Evolutionary conservation across 2,797 vertebrate genomes (phyloP).

Genomic region (Macropus fuliginosus): DNA sequence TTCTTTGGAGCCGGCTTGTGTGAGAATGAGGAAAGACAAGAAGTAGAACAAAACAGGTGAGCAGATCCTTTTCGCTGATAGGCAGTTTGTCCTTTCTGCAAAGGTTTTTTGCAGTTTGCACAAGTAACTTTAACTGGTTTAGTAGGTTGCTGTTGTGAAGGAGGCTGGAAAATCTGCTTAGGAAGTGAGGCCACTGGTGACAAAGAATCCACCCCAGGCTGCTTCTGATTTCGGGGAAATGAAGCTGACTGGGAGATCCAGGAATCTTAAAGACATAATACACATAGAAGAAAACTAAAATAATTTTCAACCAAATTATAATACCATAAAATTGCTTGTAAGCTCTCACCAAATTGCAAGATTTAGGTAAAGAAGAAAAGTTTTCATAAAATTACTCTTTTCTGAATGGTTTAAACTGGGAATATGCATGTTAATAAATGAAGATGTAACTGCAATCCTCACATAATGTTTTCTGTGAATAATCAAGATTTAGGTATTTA

Average conservation of each 20-base stretch:
- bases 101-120: conserved; percentile 99
- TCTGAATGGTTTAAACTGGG: background rate
- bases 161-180: conserved; percentile 94
- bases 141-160: conserved; percentile 90
- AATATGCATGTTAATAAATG: background rate
- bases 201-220: conserved; percentile 93
- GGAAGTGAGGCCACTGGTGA: conserved; percentile 94
- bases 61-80: conserved; percentile 99
- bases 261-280: conserved; percentile 90
- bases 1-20: conserved; percentile 99
- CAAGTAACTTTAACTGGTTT: conserved; percentile 99
- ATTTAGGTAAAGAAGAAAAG: background rate
- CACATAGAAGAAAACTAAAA: conserved; percentile 57
- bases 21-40: conserved; percentile 98
- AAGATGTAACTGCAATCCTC: background rate
- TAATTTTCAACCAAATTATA: conserved; percentile 10
- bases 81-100: conserved; percentile 98
- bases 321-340: conserved; percentile 49
- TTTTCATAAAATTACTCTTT: background rate
- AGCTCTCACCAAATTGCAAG: background rate
- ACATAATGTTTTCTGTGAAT: background rate
- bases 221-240: conserved; percentile 98
- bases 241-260: conserved; percentile 99
- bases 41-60: conserved; percentile 98
- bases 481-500: background rate